Conservation (phyloP, 30 jellyfish, hydroid and myxozoan genomes). For the Chrysaora quinquecirrha region DNA sequence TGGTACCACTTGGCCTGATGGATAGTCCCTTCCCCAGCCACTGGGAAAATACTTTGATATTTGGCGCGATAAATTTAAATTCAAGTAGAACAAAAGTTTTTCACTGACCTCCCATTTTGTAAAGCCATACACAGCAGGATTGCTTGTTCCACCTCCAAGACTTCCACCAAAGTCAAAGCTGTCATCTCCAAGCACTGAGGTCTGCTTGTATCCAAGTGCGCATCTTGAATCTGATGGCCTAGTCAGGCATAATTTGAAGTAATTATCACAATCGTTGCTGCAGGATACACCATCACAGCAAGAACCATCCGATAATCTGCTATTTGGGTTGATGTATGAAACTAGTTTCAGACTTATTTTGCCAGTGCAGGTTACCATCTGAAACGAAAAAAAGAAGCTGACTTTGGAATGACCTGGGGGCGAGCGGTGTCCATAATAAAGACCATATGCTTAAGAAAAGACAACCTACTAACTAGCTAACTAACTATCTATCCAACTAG, state of each 20-base stretch:
- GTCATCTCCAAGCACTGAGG: slow-evolving; percentile 51
- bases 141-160: slow-evolving; percentile 2
- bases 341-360: slow-evolving; percentile 21
- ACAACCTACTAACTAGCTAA: too few species aligned
- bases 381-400: neutral
- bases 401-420: too few species aligned
- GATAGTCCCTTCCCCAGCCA: too few species aligned
- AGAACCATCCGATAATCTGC: slow-evolving; percentile 39
- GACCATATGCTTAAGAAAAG: too few species aligned
- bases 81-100: too few species aligned
- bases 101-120: slow-evolving; percentile 77
- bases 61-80: too few species aligned
- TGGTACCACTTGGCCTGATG: too few species aligned
- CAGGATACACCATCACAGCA: slow-evolving; percentile 43
- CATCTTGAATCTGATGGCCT: slow-evolving; percentile 42
- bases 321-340: slow-evolving; percentile 54
- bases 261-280: slow-evolving; percentile 60
- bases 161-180: slow-evolving; percentile 32
- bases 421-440: too few species aligned
- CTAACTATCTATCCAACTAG: too few species aligned
- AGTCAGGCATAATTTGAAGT: slow-evolving; percentile 62
- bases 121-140: slow-evolving; percentile 58
- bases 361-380: slow-evolving; percentile 39
- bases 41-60: too few species aligned
- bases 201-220: slow-evolving; percentile 40